A percentile compares a stretch with the other conserved stretches of the same genome.
These are phyloP conservation scores for Notothenia rossii DNA, from an alignment of 2,113 vertebrate genomes.

Conservation along the genomic window DNA sequence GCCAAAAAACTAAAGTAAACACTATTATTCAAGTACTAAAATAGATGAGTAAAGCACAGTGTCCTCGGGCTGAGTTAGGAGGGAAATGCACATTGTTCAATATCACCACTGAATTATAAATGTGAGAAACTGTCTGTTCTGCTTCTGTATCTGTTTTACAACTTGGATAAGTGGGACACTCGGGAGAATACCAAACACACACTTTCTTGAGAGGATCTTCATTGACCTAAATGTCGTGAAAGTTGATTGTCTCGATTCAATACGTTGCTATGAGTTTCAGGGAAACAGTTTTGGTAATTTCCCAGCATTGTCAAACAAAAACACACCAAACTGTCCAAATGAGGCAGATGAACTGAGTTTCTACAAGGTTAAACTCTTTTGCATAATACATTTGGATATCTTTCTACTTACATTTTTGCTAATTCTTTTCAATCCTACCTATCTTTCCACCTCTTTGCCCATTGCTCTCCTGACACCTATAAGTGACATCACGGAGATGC, in stretches of 20 bases:
- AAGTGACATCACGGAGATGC: too few species aligned
- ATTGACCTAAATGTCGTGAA: not conserved
- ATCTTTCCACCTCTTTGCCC: too few species aligned
- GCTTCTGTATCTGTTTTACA: constrained; percentile 16
- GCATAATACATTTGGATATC: not conserved
- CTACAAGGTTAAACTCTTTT: not conserved
- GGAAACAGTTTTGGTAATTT: not conserved
- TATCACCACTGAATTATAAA: constrained; percentile 44
- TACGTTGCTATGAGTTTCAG: not conserved
- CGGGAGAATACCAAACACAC: constrained; percentile 1
- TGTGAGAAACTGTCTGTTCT: not conserved
- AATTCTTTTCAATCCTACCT: too few species aligned
- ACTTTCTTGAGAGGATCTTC: not conserved
- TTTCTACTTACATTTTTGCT: not conserved
- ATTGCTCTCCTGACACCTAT: too few species aligned
- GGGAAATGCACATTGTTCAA: constrained; percentile 25
- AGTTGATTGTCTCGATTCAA: not conserved
- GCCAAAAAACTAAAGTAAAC: constrained; percentile 4
- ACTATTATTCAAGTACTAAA: constrained; percentile 30
- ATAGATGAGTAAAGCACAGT: not conserved
- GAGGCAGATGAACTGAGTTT: not conserved
- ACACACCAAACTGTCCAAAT: not conserved
- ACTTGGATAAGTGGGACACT: constrained; percentile 8
- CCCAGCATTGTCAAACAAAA: not conserved
- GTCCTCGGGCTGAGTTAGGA: constrained; percentile 46